Base-by-base conservation (phyloP, 2,797 vertebrate species). In the Babyrousa celebensis region DNA sequence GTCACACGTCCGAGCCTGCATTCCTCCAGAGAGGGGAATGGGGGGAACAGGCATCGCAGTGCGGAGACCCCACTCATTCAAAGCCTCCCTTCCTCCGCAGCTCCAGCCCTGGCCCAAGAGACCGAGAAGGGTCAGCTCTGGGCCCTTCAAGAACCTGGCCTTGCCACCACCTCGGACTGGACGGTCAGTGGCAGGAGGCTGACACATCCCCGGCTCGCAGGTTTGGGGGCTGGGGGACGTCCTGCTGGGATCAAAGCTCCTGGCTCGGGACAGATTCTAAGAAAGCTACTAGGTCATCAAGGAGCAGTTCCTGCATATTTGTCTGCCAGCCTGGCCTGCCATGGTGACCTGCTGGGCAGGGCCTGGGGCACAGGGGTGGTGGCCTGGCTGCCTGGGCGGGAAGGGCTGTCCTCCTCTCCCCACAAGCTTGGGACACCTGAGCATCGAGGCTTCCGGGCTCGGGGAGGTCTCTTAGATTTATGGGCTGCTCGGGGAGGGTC, bases 381-480 rank as follows among this genome's bases (percentile, higher is more conserved):
- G 71, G 40, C 18, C 21, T 11, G 4, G 40, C 36, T 4, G n/a
- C 27, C 58, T 58, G 1, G 0, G 18, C 0, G 20, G 4, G 72
- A 0, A 20, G 3, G 56, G 9, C 65, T 2, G 2, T 3, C 60
- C 14, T 23, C 88, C 36, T 67, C 63, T 32, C 32, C 63, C 82
- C 6, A 6, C 17, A 67, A 71, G 70, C 74, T 6, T 5, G 40
- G 80, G 85, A 87, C 77, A 79, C 65, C 83, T 79, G 83, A 25
- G 79, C 6, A 8, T 43, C 48, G 70, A 97, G 63, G 70, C 83
- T 90, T 90, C 85, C 87, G 23, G 87, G 74, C 18, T 75, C 77
- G 75, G 20, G 58, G 91, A 95, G 86, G 91, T 60, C 94, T 63
- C 67, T 56, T 6, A 18, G 83, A 96, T 97, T 97, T 96, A 97